Percentiles rank a stretch among this genome's conserved stretches.
phyloP scores from a whole-genome alignment of 1,140 invertebrate species.

The Pantala flavescens region DNA sequence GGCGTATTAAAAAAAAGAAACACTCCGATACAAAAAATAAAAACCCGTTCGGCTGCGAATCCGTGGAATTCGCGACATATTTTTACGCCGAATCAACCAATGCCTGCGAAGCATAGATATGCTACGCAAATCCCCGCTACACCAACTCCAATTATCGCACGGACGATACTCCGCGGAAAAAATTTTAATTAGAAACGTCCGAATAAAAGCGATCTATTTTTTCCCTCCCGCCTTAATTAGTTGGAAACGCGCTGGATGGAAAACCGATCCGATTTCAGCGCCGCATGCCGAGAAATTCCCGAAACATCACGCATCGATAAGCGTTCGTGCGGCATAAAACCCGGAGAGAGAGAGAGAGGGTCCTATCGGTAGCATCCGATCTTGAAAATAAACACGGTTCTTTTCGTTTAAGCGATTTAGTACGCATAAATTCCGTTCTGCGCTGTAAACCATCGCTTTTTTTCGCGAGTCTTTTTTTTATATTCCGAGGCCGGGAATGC shows the following conservation, averaged over 20 bases:
- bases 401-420: conserved; percentile 10
- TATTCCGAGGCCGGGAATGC: background rate
- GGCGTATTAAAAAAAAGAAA: too few species aligned
- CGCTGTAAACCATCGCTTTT: background rate
- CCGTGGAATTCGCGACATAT: background rate
- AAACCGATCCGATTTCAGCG: conserved; percentile 4
- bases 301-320: conserved; percentile 5
- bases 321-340: background rate
- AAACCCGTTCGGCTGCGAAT: too few species aligned
- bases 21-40: too few species aligned
- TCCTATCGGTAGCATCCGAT: background rate
- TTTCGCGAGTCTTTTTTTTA: background rate
- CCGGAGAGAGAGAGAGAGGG: background rate
- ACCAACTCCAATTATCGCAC: background rate
- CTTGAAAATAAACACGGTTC: conserved; percentile 2
- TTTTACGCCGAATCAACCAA: background rate
- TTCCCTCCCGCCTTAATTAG: background rate
- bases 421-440: conserved; percentile 1
- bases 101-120: background rate
- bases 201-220: background rate
- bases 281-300: background rate
- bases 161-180: background rate
- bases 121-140: background rate
- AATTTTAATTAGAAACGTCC: conserved; percentile 8
- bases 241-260: background rate